phyloP scores from a whole-genome alignment of 2,888 invertebrate genomes.

The Sminthurinus aureus region DNA sequence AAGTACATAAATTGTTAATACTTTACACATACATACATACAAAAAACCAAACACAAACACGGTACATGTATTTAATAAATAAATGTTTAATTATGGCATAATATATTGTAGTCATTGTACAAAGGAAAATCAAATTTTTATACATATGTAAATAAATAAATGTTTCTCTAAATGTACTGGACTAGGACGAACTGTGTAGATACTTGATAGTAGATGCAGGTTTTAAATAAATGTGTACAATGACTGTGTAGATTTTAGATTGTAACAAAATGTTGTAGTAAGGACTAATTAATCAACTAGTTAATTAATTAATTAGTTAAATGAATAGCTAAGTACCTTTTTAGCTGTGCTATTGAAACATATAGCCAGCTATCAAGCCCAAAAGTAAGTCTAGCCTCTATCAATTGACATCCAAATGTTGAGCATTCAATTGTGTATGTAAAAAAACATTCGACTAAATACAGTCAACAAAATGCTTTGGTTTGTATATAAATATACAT shows the following conservation, averaged over 20 bases:
- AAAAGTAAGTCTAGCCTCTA: conserved; percentile 8
- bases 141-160: neutral
- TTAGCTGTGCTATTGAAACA: too few species aligned
- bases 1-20: neutral
- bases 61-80: neutral
- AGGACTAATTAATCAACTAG: neutral
- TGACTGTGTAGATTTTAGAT: too few species aligned
- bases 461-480: too few species aligned
- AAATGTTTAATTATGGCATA: neutral
- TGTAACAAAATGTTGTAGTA: neutral
- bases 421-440: too few species aligned
- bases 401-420: conserved; percentile 17
- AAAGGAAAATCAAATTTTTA: neutral
- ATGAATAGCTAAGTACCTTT: neutral
- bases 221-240: too few species aligned
- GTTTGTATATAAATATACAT: neutral
- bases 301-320: neutral
- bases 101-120: neutral
- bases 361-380: neutral
- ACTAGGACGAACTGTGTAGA: too few species aligned
- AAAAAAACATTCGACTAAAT: too few species aligned
- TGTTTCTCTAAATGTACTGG: neutral
- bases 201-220: too few species aligned
- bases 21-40: neutral
- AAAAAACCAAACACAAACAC: neutral